phyloP scores from a whole-genome alignment of 2,888 invertebrate species.

The Parnassius orleans region DNA sequence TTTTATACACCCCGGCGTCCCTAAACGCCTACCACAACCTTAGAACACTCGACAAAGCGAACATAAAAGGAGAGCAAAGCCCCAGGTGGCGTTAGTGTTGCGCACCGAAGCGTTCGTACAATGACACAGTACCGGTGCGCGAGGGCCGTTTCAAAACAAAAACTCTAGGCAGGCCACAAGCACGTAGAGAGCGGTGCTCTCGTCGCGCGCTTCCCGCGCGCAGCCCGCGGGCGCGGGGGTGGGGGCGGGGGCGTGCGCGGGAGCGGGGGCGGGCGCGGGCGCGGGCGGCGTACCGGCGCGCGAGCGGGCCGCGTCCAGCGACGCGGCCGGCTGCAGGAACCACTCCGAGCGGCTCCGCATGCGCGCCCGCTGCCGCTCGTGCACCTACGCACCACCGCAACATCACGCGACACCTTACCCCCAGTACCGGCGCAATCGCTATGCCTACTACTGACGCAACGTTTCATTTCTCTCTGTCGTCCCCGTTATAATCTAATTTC shows the following conservation, averaged over 20 bases:
- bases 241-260: constrained; percentile 32
- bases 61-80: constrained; percentile 24
- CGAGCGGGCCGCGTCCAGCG: constrained; percentile 68
- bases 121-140: constrained; percentile 71
- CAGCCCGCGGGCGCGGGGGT: constrained; percentile 36
- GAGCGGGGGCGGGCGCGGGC: constrained; percentile 33
- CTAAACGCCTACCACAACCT: background rate
- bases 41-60: constrained; percentile 2
- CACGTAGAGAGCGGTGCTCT: constrained; percentile 75
- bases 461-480: background rate
- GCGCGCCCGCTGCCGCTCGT: constrained; percentile 97
- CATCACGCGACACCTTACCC: constrained; percentile 34
- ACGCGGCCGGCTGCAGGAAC: constrained; percentile 90
- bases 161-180: constrained; percentile 81
- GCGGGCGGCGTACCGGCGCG: constrained; percentile 62
- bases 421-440: constrained; percentile 19
- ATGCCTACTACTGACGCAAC: constrained; percentile 13
- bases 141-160: constrained; percentile 67
- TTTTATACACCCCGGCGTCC: background rate
- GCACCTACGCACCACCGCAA: constrained; percentile 85
- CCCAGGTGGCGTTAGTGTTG: constrained; percentile 50
- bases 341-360: constrained; percentile 99
- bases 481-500: background rate
- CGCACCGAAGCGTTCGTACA: constrained; percentile 70
- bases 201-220: constrained; percentile 49